Conservation (phyloP, 2,888 invertebrate genomes). For the Laothoe populi region DNA sequence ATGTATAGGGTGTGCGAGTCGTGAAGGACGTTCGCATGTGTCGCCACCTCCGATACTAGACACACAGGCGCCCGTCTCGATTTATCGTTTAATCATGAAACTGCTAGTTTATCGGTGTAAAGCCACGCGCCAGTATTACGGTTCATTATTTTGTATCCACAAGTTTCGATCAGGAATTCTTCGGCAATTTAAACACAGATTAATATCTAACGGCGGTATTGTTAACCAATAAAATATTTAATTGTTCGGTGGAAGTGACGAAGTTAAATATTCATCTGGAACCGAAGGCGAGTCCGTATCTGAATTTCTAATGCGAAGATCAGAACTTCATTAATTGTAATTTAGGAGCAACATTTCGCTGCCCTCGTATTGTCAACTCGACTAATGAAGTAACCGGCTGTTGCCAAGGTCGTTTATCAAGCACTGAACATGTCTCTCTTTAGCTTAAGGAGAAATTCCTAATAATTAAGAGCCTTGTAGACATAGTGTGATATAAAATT, state of each 20-base stretch:
- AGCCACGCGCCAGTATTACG: no score
- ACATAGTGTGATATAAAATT: background rate
- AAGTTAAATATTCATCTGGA: slow-evolving; percentile 47
- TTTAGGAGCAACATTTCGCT: slow-evolving; percentile 34
- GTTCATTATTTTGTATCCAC: background rate
- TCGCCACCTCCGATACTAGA: background rate
- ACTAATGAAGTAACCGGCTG: slow-evolving; percentile 7
- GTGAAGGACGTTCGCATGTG: background rate
- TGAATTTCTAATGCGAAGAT: slow-evolving; percentile 57
- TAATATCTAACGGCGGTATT: slow-evolving; percentile 34
- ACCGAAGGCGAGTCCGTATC: slow-evolving; percentile 46
- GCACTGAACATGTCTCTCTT: background rate
- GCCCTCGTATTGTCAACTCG: slow-evolving; percentile 18
- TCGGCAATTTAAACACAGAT: no score
- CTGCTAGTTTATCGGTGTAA: background rate
- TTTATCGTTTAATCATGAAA: background rate
- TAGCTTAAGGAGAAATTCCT: background rate
- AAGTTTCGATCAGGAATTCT: background rate
- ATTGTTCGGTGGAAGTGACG: slow-evolving; percentile 42
- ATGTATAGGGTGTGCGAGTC: background rate
- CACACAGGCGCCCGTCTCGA: background rate
- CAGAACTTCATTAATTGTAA: slow-evolving; percentile 39
- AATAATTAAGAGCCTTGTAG: background rate
- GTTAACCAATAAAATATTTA: slow-evolving; percentile 50
- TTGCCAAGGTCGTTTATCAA: background rate